Conservation (phyloP, 2,113 vertebrate species). For the Pluvialis apricaria region DNA sequence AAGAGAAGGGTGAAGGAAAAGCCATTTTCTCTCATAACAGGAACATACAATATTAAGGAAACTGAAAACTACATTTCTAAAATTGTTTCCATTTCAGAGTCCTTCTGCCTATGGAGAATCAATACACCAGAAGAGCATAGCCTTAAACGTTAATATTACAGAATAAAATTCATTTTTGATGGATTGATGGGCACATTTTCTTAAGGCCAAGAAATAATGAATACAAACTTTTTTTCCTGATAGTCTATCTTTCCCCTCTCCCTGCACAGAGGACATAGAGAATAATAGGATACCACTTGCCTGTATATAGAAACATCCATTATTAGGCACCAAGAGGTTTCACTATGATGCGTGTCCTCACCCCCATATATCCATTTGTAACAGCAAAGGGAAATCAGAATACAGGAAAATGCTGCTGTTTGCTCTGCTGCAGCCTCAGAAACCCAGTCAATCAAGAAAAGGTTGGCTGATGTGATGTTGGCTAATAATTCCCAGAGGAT, state of each 20-base stretch:
- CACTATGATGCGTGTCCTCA: not conserved
- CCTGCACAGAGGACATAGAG: not conserved
- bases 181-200: conserved; percentile 74
- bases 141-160: conserved; percentile 78
- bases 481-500: conserved; percentile 44
- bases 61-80: conserved; percentile 76
- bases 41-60: conserved; percentile 70
- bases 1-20: conserved; percentile 15
- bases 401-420: conserved; percentile 7
- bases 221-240: conserved; percentile 40
- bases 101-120: conserved; percentile 74
- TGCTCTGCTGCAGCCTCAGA: not conserved
- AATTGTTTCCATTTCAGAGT: conserved; percentile 77
- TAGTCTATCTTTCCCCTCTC: not conserved
- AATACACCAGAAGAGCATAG: conserved; percentile 72
- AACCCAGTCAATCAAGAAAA: conserved; percentile 48
- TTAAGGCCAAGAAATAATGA: conserved; percentile 73
- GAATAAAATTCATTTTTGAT: conserved; percentile 78
- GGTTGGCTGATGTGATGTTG: not conserved
- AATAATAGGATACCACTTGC: conserved; percentile 43
- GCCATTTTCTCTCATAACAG: conserved; percentile 66
- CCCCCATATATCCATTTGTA: not conserved
- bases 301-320: conserved; percentile 51
- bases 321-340: conserved; percentile 50
- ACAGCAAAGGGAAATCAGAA: conserved; percentile 29